A percentile compares a stretch with the other conserved stretches of the same genome.
These are phyloP conservation scores for Spea multiplicata DNA, from an alignment of 2,113 vertebrate genomes.

Conservation along the genomic window DNA sequence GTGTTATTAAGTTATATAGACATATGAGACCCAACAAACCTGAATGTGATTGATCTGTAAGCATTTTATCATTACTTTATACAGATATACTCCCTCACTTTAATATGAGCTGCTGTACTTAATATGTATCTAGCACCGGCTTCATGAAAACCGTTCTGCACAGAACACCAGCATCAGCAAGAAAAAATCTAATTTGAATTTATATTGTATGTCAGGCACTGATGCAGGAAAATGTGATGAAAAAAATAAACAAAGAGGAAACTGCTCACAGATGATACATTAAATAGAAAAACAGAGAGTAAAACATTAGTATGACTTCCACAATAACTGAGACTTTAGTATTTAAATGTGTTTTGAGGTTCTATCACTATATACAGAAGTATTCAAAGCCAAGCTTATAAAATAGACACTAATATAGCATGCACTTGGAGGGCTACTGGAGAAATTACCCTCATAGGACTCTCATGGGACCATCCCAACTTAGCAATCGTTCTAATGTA, in stretches of 20 bases:
- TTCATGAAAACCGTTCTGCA: not conserved
- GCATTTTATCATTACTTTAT: not conserved
- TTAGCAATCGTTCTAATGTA: no score
- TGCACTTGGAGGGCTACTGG: no score
- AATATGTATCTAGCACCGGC: not conserved
- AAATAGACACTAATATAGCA: no score
- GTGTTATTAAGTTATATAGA: not conserved
- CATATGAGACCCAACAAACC: not conserved
- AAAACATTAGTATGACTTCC: no score
- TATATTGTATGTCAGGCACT: not conserved
- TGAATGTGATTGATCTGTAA: not conserved
- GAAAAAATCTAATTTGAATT: not conserved
- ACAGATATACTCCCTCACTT: not conserved
- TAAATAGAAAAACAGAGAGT: no score
- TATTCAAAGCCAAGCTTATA: no score
- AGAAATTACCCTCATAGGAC: no score
- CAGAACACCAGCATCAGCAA: not conserved
- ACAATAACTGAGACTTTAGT: no score
- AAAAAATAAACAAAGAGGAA: not conserved
- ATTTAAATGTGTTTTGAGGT: no score
- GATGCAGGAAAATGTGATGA: not conserved
- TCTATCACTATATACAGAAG: no score
- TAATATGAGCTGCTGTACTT: not conserved
- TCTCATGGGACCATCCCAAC: no score
- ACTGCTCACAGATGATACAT: not conserved